Conservation (phyloP, 2,113 vertebrate species). For the Ursus arctos region DNA sequence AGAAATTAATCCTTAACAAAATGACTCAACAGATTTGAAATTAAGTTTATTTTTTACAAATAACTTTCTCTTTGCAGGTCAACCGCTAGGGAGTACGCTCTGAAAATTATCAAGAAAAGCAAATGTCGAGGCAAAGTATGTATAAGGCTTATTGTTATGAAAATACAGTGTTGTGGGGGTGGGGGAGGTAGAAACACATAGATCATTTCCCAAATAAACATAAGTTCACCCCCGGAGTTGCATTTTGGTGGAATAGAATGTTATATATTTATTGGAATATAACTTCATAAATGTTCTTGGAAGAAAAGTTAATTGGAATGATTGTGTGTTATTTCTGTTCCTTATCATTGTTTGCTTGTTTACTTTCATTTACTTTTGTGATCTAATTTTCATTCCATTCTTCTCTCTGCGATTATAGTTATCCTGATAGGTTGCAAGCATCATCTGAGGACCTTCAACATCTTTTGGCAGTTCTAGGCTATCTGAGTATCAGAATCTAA, state of each 20-base stretch:
- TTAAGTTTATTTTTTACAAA: neutral
- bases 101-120: constrained; percentile 99
- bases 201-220: neutral
- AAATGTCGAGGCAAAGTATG: constrained; percentile 99
- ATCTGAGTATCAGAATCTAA: neutral
- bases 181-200: neutral
- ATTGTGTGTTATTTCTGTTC: neutral
- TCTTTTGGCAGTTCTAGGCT: neutral
- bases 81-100: constrained; percentile 96
- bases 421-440: neutral
- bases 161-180: neutral
- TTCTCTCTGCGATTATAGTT: neutral
- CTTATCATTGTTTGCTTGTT: neutral
- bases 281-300: neutral
- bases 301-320: neutral
- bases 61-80: constrained; percentile 87
- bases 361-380: neutral
- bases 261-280: neutral
- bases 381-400: neutral
- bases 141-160: constrained; percentile 34
- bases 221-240: neutral
- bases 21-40: neutral
- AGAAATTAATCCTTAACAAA: neutral
- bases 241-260: neutral
- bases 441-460: neutral